phyloP scores from a whole-genome alignment of 92 coral and sea anemone species.

The Parazoanthus swiftii region DNA sequence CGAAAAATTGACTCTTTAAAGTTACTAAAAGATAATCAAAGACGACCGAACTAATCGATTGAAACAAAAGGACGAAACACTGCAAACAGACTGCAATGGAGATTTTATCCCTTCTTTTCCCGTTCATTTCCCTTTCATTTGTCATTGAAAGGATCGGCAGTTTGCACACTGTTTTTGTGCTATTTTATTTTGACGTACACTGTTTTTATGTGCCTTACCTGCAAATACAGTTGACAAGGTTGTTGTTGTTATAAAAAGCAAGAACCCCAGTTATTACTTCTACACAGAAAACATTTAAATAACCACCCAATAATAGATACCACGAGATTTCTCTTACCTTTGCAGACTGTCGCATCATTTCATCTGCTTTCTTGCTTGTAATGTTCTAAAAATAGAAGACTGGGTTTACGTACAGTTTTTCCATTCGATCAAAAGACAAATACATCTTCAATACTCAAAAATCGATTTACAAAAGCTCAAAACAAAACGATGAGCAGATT shows the following conservation, averaged over 20 bases:
- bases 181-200: no score
- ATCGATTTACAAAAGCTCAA: no score
- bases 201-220: not conserved
- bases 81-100: not conserved
- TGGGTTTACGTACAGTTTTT: not conserved
- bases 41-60: no score
- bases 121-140: not conserved
- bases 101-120: not conserved
- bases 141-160: no score
- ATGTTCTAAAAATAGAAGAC: slow-evolving; percentile 59
- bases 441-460: not conserved
- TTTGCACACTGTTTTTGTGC: no score
- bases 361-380: slow-evolving; percentile 82
- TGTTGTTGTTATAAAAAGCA: not conserved
- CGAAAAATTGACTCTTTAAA: no score
- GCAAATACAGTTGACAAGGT: not conserved
- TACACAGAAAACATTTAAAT: no score
- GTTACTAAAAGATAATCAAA: not conserved
- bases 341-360: slow-evolving; percentile 76
- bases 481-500: no score
- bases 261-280: no score
- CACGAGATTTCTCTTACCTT: slow-evolving; percentile 50
- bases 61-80: no score
- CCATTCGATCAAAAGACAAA: not conserved
- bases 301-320: not conserved